Evolutionary conservation across 2,888 invertebrate species (phyloP), one percentile per base, ranked within the genome.

Genomic region (Chaitophorus viminalis): DNA sequence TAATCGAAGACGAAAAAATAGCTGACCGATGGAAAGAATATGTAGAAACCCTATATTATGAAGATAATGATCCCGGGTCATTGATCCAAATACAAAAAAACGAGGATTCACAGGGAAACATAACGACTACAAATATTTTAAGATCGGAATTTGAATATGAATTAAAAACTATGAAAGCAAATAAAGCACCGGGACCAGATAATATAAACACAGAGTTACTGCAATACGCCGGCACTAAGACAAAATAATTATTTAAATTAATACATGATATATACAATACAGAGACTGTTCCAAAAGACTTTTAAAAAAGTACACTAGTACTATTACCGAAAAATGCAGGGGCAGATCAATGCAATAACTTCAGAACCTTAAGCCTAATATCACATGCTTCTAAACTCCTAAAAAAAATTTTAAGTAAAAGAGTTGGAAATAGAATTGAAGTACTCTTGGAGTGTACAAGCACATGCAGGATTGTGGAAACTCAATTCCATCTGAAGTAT

Each of bases 21-120:
- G 74, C 36, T 74, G 74, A 68, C 74, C 74, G 36, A 74, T 74
- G 74, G n/a, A 74, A 33, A 74, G 74, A 74, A 36, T 74, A 74
- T 74, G 74, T 74, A 74, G 74, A 36, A 33, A 6, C 36, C 36
- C 36, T 74, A 74, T 39, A 5, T 8, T 74, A 74, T 74, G 74
- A 74, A 74, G n/a, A 74, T 75, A 75, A 75, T 75, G 21, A 75
- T 75, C 25, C 75, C 39, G 39, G 39, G 75, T 5, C 6, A 39
- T 75, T 75, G 36, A 75, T 39, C 39, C 39, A 75, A 75, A 75
- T 39, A 25, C 75, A 39, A 75, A 39, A 5, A 75, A 39, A 75
- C 39, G 75, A 25, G 39, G 75, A 75, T 36, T 39, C 25, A 29
- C 39, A 39, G 39, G 74, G 14, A 74, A 74, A 74, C 74, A 70